Percentiles rank a stretch among this genome's conserved stretches.
These are phyloP conservation scores for Sandelia bainsii DNA, from an alignment of 2,797 vertebrate genomes.

Conservation along the genomic window DNA sequence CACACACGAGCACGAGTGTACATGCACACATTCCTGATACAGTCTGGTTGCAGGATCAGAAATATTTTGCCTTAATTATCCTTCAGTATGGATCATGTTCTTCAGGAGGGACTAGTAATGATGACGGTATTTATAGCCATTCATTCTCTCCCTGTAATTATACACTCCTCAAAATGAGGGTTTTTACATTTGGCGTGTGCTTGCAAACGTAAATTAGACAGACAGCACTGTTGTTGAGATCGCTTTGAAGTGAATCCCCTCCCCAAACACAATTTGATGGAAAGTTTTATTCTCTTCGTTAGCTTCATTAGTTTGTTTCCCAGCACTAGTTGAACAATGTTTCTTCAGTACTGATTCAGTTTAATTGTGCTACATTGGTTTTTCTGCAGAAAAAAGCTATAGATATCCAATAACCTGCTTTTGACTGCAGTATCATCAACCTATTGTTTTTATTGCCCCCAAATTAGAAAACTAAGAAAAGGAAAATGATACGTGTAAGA, in stretches of 20 bases:
- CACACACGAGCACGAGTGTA: background rate
- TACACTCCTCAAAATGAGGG: conserved; percentile 74
- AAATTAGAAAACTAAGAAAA: conserved; percentile 26
- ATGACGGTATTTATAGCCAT: conserved; percentile 83
- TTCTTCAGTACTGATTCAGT: conserved; percentile 22
- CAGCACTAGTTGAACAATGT: conserved; percentile 17
- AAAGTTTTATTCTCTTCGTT: conserved; percentile 74
- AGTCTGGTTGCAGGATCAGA: conserved; percentile 74
- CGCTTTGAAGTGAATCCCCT: conserved; percentile 78
- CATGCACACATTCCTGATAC: conserved; percentile 55
- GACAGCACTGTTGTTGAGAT: conserved; percentile 74
- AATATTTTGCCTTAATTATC: conserved; percentile 83
- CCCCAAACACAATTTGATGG: conserved; percentile 69
- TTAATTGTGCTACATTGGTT: conserved; percentile 5
- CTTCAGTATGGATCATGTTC: conserved; percentile 80
- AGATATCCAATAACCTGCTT: background rate
- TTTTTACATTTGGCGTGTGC: conserved; percentile 81
- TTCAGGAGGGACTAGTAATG: conserved; percentile 77
- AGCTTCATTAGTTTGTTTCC: conserved; percentile 45
- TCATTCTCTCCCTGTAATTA: conserved; percentile 82
- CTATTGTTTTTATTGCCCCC: conserved; percentile 16
- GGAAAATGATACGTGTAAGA: conserved; percentile 5
- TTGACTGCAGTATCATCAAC: conserved; percentile 10
- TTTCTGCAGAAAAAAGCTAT: background rate
- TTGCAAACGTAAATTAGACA: conserved; percentile 80